phyloP scores from a whole-genome alignment of 2,797 vertebrate genomes.

The Poecilia wingei region DNA sequence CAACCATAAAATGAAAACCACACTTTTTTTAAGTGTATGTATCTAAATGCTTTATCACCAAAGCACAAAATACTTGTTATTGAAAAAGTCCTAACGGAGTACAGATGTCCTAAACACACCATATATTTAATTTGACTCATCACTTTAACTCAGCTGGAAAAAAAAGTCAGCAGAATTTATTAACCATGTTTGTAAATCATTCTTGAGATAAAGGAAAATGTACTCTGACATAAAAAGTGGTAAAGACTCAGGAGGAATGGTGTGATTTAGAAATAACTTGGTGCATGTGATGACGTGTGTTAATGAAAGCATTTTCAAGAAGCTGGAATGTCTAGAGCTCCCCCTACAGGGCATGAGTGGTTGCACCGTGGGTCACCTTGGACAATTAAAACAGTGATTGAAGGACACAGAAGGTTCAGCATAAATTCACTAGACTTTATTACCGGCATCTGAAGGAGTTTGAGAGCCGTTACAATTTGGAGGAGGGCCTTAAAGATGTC shows the following conservation, averaged over 20 bases:
- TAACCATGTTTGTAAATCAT: background rate
- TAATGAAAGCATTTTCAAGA: background rate
- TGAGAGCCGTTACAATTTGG: background rate
- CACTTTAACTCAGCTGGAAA: background rate
- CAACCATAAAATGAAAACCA: background rate
- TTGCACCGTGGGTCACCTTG: background rate
- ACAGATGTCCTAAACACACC: slow-evolving; percentile 8
- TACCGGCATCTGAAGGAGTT: background rate
- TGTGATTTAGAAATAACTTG: background rate
- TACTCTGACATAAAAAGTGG: background rate
- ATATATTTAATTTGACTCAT: background rate
- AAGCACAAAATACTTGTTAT: slow-evolving; percentile 9
- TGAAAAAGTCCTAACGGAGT: background rate
- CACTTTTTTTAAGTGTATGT: background rate
- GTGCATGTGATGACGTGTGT: background rate
- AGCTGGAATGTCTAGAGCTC: background rate
- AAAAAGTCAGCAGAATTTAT: background rate
- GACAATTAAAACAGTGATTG: background rate
- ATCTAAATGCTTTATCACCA: background rate
- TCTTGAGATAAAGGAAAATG: background rate
- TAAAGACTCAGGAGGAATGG: background rate
- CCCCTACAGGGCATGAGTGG: background rate
- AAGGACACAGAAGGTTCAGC: background rate
- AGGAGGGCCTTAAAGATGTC: background rate
- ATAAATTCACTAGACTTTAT: background rate